Evolutionary conservation across 2,113 vertebrate species (phyloP).

Genomic region (Psittacus erithacus): DNA sequence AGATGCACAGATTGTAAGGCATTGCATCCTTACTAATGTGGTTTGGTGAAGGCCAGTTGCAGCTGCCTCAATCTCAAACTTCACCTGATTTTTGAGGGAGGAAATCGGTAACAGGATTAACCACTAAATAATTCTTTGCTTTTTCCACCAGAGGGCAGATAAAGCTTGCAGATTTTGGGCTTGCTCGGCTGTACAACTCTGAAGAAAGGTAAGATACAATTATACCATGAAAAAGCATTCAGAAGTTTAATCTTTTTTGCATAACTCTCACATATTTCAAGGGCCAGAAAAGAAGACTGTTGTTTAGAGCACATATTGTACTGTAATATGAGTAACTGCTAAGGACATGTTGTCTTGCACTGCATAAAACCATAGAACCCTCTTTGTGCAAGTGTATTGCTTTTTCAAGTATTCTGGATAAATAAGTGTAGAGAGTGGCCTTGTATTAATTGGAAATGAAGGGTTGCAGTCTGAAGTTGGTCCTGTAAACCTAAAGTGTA

Average conservation of each 20-base stretch:
- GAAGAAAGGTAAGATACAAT: constrained; percentile 83
- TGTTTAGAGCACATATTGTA: neutral
- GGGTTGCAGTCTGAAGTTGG: neutral
- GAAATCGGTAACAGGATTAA: neutral
- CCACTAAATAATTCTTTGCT: constrained; percentile 47
- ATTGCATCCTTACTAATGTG: neutral
- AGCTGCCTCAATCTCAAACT: neutral
- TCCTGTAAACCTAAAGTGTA: neutral
- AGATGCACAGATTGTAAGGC: neutral
- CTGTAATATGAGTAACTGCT: neutral
- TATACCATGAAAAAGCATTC: neutral
- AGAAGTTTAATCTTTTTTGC: neutral
- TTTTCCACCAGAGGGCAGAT: constrained; percentile 85
- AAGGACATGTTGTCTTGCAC: neutral
- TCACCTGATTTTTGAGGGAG: neutral
- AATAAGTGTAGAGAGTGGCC: neutral
- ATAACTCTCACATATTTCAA: neutral
- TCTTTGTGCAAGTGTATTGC: neutral
- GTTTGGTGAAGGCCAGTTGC: neutral
- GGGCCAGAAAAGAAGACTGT: neutral
- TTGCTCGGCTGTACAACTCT: constrained; percentile 86
- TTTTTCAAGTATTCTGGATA: neutral
- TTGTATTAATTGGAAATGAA: neutral
- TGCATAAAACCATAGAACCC: neutral
- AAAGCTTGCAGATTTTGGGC: constrained; percentile 88